phyloP scores from a whole-genome alignment of 2,797 vertebrate genomes.

The Gallinago stenura region DNA sequence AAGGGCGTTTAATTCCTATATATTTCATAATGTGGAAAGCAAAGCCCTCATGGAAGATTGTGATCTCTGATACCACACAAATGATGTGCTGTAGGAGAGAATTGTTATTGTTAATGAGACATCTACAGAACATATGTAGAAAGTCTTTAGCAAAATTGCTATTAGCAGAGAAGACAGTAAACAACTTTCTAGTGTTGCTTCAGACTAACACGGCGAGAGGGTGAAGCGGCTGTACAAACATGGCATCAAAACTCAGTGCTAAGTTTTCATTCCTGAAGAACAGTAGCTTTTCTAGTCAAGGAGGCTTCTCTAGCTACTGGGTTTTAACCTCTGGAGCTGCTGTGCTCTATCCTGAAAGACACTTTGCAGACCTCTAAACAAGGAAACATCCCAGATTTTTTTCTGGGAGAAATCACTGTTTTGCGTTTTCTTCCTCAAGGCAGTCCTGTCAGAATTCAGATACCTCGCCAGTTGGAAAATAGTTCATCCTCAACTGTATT shows the following conservation, averaged over 20 bases:
- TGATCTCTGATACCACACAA: neutral
- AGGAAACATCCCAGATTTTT: neutral
- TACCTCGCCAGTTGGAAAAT: neutral
- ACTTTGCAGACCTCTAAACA: neutral
- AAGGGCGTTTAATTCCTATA: neutral
- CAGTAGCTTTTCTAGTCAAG: neutral
- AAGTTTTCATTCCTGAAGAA: neutral
- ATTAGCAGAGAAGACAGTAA: neutral
- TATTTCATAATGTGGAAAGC: neutral
- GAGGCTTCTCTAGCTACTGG: neutral
- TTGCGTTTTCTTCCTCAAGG: neutral
- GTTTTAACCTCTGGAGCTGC: neutral
- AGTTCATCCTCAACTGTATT: neutral
- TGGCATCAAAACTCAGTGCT: neutral
- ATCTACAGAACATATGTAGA: neutral
- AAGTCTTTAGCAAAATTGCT: neutral
- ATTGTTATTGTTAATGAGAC: neutral
- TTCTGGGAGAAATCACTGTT: neutral
- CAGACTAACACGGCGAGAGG: rapidly evolving
- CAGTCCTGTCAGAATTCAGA: neutral
- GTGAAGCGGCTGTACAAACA: neutral
- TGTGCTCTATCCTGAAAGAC: neutral
- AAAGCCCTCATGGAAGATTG: neutral
- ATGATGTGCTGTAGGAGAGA: neutral
- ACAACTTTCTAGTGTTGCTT: rapidly evolving